Evolutionary conservation across 1,140 invertebrate species (phyloP).

Genomic region (Chionoecetes opilio): DNA sequence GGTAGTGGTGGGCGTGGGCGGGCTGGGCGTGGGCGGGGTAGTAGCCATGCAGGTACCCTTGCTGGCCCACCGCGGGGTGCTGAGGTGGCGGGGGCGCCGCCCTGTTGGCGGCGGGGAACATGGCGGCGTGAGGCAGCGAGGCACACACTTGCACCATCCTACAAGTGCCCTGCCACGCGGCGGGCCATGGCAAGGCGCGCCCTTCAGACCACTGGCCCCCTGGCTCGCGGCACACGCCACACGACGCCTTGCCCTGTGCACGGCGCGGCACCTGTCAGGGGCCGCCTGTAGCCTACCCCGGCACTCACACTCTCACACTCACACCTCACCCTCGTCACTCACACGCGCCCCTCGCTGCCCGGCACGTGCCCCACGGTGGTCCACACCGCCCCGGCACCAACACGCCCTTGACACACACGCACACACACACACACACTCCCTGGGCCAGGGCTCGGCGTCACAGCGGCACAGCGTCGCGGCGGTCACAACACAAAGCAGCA

Average conservation of each 20-base stretch:
- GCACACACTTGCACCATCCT: constrained; percentile 66
- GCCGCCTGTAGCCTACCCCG: not conserved
- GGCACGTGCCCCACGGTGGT: not conserved
- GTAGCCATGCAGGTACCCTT: constrained; percentile 69
- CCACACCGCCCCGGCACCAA: not conserved
- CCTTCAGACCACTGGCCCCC: not conserved
- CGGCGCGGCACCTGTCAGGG: not conserved
- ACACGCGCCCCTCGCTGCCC: not conserved
- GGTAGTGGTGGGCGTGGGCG: constrained; percentile 55
- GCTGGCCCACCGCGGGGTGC: constrained; percentile 59
- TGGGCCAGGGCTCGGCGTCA: not conserved
- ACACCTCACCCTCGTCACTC: not conserved
- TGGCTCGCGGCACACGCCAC: not conserved
- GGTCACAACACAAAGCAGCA: not conserved
- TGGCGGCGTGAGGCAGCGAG: constrained; percentile 12
- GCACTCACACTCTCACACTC: not conserved
- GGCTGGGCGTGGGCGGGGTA: constrained; percentile 59
- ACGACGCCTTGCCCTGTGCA: not conserved
- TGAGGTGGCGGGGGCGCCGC: constrained; percentile 42
- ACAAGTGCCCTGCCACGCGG: not conserved
- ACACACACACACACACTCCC: too few species aligned
- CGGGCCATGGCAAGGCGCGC: constrained; percentile 32
- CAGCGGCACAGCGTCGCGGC: not conserved
- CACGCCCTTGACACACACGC: not conserved
- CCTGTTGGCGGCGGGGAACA: constrained; percentile 74